Evolutionary conservation across 2,113 vertebrate genomes (phyloP).

Genomic region (Ictalurus furcatus): DNA sequence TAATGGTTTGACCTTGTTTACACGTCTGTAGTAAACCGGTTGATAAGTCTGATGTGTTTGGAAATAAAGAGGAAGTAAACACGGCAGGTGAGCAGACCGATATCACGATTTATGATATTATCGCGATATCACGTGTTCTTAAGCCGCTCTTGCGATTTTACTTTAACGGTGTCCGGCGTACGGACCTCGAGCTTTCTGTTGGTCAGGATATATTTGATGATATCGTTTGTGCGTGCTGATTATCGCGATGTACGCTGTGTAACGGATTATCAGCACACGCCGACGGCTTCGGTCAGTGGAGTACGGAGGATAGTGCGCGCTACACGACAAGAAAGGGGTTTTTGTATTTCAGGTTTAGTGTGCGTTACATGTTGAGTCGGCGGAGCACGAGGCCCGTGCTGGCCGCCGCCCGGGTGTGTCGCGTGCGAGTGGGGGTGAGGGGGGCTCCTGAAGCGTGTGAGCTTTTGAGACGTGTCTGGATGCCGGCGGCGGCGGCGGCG

Average conservation of each 20-base stretch:
- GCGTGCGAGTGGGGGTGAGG: slow-evolving; percentile 20
- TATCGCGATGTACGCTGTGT: neutral
- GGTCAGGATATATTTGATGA: neutral
- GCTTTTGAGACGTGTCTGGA: slow-evolving; percentile 32
- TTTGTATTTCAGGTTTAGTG: neutral
- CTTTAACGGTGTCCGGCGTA: neutral
- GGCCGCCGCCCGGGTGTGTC: slow-evolving; percentile 37
- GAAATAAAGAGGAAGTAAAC: neutral
- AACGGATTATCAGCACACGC: neutral
- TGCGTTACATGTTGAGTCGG: slow-evolving; percentile 41
- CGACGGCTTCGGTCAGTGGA: neutral
- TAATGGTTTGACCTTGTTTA: neutral
- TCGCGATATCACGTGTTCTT: neutral
- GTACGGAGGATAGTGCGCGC: neutral
- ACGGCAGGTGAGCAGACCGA: neutral
- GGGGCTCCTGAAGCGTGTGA: neutral
- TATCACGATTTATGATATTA: neutral
- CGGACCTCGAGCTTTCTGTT: neutral
- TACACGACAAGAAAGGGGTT: neutral
- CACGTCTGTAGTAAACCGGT: neutral
- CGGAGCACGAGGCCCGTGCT: slow-evolving; percentile 40
- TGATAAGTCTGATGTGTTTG: neutral
- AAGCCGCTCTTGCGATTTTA: neutral
- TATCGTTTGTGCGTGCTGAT: neutral
- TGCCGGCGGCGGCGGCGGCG: neutral